Percentiles rank a stretch among this genome's conserved stretches.
Conservation (phyloP, 2,113 vertebrate genomes). For the Misgurnus mizolepis region DNA sequence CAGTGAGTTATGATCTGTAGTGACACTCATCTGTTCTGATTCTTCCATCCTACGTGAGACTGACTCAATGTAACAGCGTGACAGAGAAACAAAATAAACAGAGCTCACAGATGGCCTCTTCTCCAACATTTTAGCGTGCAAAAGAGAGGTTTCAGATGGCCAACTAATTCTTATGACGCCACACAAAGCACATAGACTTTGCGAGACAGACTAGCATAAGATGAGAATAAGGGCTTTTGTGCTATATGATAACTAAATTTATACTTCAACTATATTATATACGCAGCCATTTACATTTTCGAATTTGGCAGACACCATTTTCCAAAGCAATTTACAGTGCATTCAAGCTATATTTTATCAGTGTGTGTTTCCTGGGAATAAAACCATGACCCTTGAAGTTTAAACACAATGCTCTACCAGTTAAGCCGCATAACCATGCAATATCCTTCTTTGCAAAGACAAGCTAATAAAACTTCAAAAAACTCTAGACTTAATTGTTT, state of each 20-base stretch:
- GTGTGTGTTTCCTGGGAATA: no score
- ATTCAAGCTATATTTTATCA: no score
- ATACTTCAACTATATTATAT: no score
- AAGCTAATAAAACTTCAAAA: conserved; percentile 6
- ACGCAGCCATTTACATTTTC: no score
- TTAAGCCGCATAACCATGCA: neutral
- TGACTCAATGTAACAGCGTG: conserved; percentile 36
- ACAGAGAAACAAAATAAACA: conserved; percentile 30
- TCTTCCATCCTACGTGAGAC: conserved; percentile 26
- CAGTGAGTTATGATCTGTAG: conserved; percentile 12
- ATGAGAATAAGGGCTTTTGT: no score
- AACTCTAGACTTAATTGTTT: neutral
- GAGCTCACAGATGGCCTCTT: conserved; percentile 41
- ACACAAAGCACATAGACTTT: neutral
- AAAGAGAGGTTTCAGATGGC: conserved; percentile 1
- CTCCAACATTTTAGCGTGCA: conserved; percentile 19
- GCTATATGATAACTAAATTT: no score
- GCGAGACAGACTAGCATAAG: neutral
- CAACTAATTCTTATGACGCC: conserved; percentile 4
- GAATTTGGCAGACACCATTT: no score
- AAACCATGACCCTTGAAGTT: no score
- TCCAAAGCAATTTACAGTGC: no score
- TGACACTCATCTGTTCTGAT: conserved; percentile 39
- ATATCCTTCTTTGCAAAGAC: neutral
- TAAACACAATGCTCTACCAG: neutral